Base-by-base conservation (phyloP, 2,797 vertebrate species). In the Sebastes miniatus region DNA sequence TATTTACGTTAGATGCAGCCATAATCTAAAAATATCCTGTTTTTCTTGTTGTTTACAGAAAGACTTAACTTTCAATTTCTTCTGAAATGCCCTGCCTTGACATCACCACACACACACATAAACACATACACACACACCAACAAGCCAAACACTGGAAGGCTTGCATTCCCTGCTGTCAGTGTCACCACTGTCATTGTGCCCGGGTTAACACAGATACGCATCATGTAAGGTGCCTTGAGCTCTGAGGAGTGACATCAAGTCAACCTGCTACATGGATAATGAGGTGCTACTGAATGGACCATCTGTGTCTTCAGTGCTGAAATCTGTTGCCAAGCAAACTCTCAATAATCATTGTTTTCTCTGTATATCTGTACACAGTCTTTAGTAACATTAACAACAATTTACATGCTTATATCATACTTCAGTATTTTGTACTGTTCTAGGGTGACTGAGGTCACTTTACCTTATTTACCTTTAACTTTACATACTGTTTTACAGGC, bases 251-350 rank as follows among this genome's bases (percentile, higher is more conserved):
- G 77, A 84, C 85, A 89, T 79, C 43, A 76, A 83, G 77, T 80
- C 74, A 79, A 74, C 75, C 63, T 83, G 78, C 83, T 71, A 78
- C 59, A 57, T 20, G 29, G 80, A 88, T 88, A 84, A 91, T 77
- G 74, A 84, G 59, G 47, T 25, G 32, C 70, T 63, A 62, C 64
- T 68, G 59, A 63, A 77, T 20, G 31, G 43, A 63, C 58, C 69
- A 57, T 83, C 61, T 83, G 82, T 43, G 69, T 54, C 47, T 71
- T 73, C 47, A 75, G n/a, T 70, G 63, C 61, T 58, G 36, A 27
- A 16, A 71, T 71, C 57, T 54, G 29, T 25, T 59, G 22, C 32
- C 67, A 67, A 62, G 52, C 50, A 59, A 62, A 56, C 22, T 25
- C n/a, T 7, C 50, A 16, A n/a, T 25, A 68, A 12, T n/a, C 10